Conservation (phyloP, 2,797 vertebrate species). For the Phoeniculus purpureus region DNA sequence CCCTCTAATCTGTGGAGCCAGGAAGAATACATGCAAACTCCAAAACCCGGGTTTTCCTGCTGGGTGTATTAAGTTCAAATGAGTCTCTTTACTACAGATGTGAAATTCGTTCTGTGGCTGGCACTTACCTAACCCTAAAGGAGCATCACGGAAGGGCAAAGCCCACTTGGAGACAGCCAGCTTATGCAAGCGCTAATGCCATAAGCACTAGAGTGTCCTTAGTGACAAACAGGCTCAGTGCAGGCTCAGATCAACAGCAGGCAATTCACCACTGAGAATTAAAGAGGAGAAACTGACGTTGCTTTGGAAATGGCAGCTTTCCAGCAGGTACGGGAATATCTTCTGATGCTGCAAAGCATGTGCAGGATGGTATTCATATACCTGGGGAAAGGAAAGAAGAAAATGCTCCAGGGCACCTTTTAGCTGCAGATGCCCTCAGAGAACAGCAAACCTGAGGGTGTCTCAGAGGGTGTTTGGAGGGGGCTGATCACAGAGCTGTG, state of each 20-base stretch:
- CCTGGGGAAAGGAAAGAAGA: background rate
- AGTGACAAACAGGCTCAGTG: constrained; percentile 53
- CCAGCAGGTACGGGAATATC: background rate
- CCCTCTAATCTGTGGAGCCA: constrained; percentile 48
- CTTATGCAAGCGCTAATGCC: constrained; percentile 60
- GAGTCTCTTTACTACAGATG: background rate
- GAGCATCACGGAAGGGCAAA: constrained; percentile 40
- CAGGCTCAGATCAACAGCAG: constrained; percentile 14
- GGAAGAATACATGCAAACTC: constrained; percentile 38
- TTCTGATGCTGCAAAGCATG: background rate
- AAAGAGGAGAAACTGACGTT: background rate
- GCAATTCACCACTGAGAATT: background rate
- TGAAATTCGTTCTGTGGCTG: background rate
- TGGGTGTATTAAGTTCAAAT: background rate
- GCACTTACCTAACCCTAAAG: constrained; percentile 54
- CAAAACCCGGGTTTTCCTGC: background rate
- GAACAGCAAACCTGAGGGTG: background rate
- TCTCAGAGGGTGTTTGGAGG: background rate
- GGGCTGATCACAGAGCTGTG: fast-evolving
- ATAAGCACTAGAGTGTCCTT: constrained; percentile 49
- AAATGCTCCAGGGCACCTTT: background rate
- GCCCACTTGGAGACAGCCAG: constrained; percentile 17
- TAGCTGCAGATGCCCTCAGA: fast-evolving
- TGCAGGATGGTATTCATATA: background rate
- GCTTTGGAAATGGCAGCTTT: background rate